Conservation (phyloP, 2,113 vertebrate species). For the Myotis brandtii region DNA sequence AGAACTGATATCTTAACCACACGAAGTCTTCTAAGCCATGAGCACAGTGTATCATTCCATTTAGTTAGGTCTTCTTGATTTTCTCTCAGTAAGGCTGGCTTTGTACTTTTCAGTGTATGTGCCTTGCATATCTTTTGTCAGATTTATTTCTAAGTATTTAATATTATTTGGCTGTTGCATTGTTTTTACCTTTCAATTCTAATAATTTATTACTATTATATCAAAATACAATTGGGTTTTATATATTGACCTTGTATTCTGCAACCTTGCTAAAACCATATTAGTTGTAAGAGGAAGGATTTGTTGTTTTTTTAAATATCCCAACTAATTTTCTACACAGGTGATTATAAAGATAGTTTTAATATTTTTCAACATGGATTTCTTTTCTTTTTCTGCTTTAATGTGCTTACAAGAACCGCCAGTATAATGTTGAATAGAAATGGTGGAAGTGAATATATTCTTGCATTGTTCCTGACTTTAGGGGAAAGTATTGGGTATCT, state of each 20-base stretch:
- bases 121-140: neutral
- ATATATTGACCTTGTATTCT: neutral
- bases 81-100: neutral
- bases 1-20: neutral
- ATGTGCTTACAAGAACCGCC: neutral
- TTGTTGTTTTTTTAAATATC: neutral
- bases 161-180: neutral
- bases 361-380: neutral
- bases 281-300: neutral
- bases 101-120: neutral
- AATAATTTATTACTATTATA: neutral
- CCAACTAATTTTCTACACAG: neutral
- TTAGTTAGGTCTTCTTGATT: constrained; percentile 22
- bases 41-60: neutral
- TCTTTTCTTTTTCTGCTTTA: neutral
- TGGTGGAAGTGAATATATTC: neutral
- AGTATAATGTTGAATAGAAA: neutral
- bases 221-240: neutral
- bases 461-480: neutral
- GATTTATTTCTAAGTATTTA: neutral
- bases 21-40: neutral
- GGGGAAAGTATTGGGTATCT: neutral
- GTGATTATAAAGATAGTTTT: neutral
- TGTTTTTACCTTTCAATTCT: constrained; percentile 13
- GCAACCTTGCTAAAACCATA: neutral